A percentile compares a stretch with the other conserved stretches of the same genome.
Conservation (phyloP, 2,888 invertebrate species). For the Drosophila demipolita region DNA sequence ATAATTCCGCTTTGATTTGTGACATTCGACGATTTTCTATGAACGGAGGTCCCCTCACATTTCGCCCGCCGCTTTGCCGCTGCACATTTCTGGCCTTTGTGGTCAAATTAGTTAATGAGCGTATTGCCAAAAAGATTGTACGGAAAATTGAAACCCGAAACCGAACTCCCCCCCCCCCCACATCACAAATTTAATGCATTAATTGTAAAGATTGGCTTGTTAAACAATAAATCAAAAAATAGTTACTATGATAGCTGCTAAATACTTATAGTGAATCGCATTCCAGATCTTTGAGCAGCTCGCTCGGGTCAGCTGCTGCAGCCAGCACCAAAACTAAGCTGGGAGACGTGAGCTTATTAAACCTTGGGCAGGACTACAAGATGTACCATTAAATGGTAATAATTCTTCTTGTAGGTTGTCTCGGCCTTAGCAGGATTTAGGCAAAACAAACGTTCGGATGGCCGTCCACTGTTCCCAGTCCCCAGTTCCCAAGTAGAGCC, state of each 20-base stretch:
- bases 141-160: background rate
- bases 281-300: conserved; percentile 10
- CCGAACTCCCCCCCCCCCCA: background rate
- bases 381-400: conserved; percentile 66
- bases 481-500: conserved; percentile 15
- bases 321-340: background rate
- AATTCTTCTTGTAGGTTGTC: conserved; percentile 60
- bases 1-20: conserved; percentile 84
- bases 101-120: conserved; percentile 72
- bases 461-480: conserved; percentile 1
- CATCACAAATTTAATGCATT: background rate
- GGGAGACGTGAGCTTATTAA: conserved; percentile 28
- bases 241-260: background rate
- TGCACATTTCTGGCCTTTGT: conserved; percentile 27
- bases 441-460: conserved; percentile 32
- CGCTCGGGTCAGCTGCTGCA: conserved; percentile 16
- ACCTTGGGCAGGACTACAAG: conserved; percentile 29
- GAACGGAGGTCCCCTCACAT: background rate
- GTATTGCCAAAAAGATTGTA: conserved; percentile 13
- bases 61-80: background rate
- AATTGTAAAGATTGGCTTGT: background rate
- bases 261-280: background rate
- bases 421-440: conserved; percentile 48
- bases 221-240: background rate
- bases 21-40: conserved; percentile 64